A percentile compares a stretch with the other conserved stretches of the same genome.
Evolutionary conservation across 2,888 invertebrate genomes (phyloP).

Genomic region (Crioceris asparagi): DNA sequence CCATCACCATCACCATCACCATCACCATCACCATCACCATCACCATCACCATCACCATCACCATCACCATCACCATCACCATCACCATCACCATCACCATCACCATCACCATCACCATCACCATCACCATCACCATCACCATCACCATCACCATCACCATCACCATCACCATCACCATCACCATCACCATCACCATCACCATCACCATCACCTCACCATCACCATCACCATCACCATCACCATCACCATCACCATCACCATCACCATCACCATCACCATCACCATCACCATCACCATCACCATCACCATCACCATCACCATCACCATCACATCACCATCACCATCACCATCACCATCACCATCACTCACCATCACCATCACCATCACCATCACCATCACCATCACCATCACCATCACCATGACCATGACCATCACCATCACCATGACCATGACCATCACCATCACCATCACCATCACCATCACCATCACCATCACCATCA

Average conservation of each 20-base stretch:
- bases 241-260: conserved; percentile 1
- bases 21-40: too few relatives aligned
- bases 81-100: conserved; percentile 2
- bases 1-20: not conserved
- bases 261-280: conserved; percentile 1
- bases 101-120: conserved; percentile 2
- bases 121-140: too few relatives aligned
- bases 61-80: conserved; percentile 1
- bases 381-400: conserved; percentile 1
- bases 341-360: too few relatives aligned
- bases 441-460: not conserved
- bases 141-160: conserved; percentile 2
- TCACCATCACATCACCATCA: too few relatives aligned
- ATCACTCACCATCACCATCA: too few relatives aligned
- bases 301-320: conserved; percentile 1
- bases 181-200: conserved; percentile 1
- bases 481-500: conserved; percentile 1
- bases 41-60: not conserved
- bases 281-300: conserved; percentile 1
- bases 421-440: conserved; percentile 1
- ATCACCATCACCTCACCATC: too few relatives aligned
- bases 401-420: too few relatives aligned
- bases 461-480: conserved; percentile 1
- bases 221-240: conserved; percentile 1
- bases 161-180: conserved; percentile 2